Base-by-base conservation (phyloP, 2,113 vertebrate genomes). In the Dolichallabes microphthalmus region DNA sequence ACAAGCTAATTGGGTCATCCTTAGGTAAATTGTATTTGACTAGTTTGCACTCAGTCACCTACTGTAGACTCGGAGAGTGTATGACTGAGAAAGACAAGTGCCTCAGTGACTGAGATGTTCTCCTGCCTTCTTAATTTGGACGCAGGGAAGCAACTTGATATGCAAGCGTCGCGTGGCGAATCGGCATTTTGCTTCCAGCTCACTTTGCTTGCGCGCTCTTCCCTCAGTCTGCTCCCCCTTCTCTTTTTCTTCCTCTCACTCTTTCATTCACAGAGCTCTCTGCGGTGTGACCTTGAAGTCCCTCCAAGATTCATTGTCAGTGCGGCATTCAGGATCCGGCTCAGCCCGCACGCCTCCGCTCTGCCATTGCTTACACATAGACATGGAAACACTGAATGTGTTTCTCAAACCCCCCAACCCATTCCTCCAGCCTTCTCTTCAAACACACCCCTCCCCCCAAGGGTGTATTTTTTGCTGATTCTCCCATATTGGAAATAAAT, bases 1-100 rank as follows among this genome's bases (percentile, higher is more conserved):
- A 87, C 45, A 76, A 84, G 82, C 82, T 89, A 91, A 90, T 86
- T 84, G 74, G 66, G 68, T 68, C 68, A 86, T 64, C 30, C 57
- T 71, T 80, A 52, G 63, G 73, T 83, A 89, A 85, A 88, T 73
- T 86, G 84, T 83, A 82, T 87, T 86, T 86, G 83, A 79, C 90
- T 25, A 82, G 82, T 88, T 88, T 83, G 27, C 10, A 35, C 82
- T 85, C 66, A 22, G 66, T 68, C 17, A 5, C 11, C 52, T 55
- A n/a, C n/a, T n/a, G n/a, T n/a, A 76, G 75, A 10, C 17, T 13
- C 27, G 39, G 5, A 75, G 2, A 27, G 2, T 3, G 45, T 19
- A 20, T 1, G 25, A 19, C 50, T 15, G 15, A 83, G 17, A 63
- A 80, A 30, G 50, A 73, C 19, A 4, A 27, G 12, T 35, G 4